Conservation (phyloP, 2,797 vertebrate genomes). For the Halcyon smyrnensis region DNA sequence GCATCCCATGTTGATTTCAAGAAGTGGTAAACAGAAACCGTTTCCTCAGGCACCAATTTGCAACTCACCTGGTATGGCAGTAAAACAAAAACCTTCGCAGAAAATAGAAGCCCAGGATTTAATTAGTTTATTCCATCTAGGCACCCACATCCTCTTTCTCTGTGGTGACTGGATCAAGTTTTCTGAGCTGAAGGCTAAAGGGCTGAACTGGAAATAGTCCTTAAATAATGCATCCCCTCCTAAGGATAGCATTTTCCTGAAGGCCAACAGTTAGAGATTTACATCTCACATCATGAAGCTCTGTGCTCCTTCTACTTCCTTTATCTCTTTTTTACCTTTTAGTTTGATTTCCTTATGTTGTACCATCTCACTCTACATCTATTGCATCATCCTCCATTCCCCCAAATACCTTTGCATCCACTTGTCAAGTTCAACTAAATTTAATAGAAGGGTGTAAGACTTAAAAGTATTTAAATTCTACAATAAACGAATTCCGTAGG, state of each 20-base stretch:
- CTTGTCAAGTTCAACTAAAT: background rate
- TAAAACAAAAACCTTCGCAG: background rate
- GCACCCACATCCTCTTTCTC: accelerated
- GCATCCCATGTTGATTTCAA: background rate
- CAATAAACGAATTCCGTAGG: accelerated
- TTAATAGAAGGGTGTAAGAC: background rate
- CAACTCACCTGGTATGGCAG: background rate
- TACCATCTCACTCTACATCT: background rate
- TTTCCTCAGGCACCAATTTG: background rate
- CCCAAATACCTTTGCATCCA: background rate
- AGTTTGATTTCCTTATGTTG: background rate
- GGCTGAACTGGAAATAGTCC: background rate
- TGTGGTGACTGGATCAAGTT: background rate
- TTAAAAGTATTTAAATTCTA: background rate
- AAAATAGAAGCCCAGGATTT: background rate
- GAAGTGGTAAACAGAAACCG: background rate
- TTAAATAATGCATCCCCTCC: accelerated
- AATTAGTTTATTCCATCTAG: background rate
- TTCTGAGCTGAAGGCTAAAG: background rate
- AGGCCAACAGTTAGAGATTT: background rate
- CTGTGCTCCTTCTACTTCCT: background rate
- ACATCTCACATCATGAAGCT: background rate
- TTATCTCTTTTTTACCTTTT: background rate
- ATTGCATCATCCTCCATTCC: background rate
- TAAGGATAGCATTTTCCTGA: background rate